Percentiles rank a stretch among this genome's conserved stretches.
Evolutionary conservation across 1,140 invertebrate species (phyloP).

Genomic region (Penaeus indicus): DNA sequence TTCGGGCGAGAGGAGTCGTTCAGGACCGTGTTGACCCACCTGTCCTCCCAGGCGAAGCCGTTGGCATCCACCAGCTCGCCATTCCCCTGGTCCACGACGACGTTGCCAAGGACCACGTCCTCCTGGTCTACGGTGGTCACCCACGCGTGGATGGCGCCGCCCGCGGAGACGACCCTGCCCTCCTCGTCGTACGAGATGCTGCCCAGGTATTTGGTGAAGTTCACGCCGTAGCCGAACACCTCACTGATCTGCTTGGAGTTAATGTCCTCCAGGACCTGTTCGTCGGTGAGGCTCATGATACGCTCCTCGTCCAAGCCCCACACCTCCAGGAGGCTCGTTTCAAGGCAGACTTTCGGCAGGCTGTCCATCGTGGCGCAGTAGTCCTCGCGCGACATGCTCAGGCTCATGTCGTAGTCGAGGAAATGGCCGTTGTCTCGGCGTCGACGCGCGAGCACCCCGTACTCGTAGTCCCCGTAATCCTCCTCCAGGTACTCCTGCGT

Average conservation of each 20-base stretch:
- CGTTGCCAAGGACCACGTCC: conserved; percentile 76
- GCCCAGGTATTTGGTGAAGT: conserved; percentile 78
- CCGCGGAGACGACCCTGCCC: conserved; percentile 78
- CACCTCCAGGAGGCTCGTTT: conserved; percentile 65
- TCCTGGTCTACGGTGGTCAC: conserved; percentile 79
- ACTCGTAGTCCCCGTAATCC: conserved; percentile 58
- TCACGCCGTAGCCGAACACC: conserved; percentile 77
- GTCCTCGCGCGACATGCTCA: conserved; percentile 47
- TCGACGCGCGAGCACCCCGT: conserved; percentile 18
- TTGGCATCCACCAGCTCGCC: conserved; percentile 77
- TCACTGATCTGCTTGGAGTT: conserved; percentile 72
- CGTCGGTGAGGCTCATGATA: conserved; percentile 61
- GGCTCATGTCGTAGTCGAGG: conserved; percentile 45
- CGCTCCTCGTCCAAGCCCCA: conserved; percentile 60
- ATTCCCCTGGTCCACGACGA: conserved; percentile 80
- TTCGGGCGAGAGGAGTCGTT: conserved; percentile 18
- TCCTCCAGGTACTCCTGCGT: not conserved
- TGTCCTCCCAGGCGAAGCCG: conserved; percentile 57
- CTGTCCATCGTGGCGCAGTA: conserved; percentile 56
- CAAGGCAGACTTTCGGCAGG: conserved; percentile 58
- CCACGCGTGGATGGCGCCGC: conserved; percentile 77
- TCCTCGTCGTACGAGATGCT: conserved; percentile 75
- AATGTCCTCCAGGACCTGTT: conserved; percentile 57
- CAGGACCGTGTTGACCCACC: conserved; percentile 54
- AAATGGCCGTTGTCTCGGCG: conserved; percentile 3